Evolutionary conservation across 2,113 vertebrate genomes (phyloP).

Genomic region (pig (Sus scrofa)): DNA sequence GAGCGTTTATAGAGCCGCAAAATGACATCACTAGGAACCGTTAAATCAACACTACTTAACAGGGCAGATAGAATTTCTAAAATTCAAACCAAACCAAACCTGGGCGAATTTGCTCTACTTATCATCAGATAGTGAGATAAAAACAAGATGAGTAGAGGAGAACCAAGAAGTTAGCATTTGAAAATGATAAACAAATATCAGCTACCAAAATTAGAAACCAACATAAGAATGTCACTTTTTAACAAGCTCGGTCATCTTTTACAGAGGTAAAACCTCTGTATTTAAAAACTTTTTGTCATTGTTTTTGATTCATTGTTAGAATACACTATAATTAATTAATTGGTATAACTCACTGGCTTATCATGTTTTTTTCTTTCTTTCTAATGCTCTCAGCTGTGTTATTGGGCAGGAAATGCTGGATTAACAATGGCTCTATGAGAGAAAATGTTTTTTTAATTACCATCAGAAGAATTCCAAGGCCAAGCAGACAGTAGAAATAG

Average conservation of each 20-base stretch:
- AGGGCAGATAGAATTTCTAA: not conserved
- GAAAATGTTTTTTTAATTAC: not conserved
- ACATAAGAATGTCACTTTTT: not conserved
- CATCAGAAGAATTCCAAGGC: not conserved
- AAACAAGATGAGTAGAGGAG: not conserved
- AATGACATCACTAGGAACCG: not conserved
- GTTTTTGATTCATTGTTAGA: not conserved
- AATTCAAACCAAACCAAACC: not conserved
- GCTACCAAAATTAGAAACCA: not conserved
- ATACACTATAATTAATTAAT: not conserved
- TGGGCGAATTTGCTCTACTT: not conserved
- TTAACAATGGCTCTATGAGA: not conserved
- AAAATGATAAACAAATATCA: not conserved
- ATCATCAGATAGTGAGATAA: not conserved
- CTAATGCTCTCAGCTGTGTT: not conserved
- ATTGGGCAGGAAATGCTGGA: not conserved
- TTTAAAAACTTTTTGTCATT: not conserved
- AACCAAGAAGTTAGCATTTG: not conserved
- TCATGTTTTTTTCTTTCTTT: not conserved
- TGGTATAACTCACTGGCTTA: not conserved
- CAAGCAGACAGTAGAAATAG: not conserved
- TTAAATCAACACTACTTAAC: too few relatives aligned
- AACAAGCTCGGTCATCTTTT: not conserved
- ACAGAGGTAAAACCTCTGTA: not conserved
- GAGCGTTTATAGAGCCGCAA: not conserved